Percentiles rank a stretch among this genome's conserved stretches.
phyloP scores from a whole-genome alignment of 2,888 invertebrate species.

The Synanthedon formicaeformis region DNA sequence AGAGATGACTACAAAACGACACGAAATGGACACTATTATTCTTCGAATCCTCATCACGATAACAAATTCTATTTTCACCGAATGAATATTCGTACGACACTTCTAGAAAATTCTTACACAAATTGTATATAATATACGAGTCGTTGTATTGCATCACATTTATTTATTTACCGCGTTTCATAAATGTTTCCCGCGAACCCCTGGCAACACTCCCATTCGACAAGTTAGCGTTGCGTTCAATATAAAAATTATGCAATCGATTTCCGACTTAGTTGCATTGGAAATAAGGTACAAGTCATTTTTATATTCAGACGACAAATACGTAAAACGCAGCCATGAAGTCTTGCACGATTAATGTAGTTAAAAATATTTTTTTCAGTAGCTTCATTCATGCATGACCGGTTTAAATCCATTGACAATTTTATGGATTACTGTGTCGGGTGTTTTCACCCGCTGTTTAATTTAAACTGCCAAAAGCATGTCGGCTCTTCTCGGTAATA shows the following conservation, averaged over 20 bases:
- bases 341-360: conserved; percentile 22
- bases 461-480: too few relatives aligned
- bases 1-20: too few relatives aligned
- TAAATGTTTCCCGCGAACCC: conserved; percentile 25
- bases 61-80: too few relatives aligned
- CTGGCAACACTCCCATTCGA: conserved; percentile 39
- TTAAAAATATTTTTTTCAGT: conserved; percentile 11
- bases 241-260: conserved; percentile 1
- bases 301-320: neutral
- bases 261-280: conserved; percentile 3
- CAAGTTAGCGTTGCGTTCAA: conserved; percentile 1
- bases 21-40: too few relatives aligned
- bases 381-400: conserved; percentile 27
- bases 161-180: conserved; percentile 28
- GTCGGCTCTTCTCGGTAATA: too few relatives aligned
- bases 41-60: too few relatives aligned
- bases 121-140: neutral
- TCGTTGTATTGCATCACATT: conserved; percentile 31
- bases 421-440: neutral
- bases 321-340: conserved; percentile 1
- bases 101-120: conserved; percentile 22
- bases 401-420: conserved; percentile 15
- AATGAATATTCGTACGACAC: too few relatives aligned
- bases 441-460: too few relatives aligned
- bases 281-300: neutral